phyloP scores from a whole-genome alignment of 2,797 vertebrate species.

The Hylomyscus alleni region DNA sequence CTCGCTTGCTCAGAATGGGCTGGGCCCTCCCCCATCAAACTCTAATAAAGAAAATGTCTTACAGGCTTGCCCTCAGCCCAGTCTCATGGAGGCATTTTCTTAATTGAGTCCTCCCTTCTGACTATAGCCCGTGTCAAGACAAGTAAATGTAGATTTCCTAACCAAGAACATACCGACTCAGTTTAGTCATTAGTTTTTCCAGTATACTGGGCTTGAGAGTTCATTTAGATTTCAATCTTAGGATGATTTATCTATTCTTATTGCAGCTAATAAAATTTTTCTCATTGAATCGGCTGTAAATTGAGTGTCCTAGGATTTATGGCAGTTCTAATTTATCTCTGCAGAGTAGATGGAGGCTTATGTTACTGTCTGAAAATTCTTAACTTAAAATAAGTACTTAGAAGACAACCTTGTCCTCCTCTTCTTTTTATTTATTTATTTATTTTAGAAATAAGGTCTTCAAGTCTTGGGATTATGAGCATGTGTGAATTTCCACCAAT shows the following conservation, averaged over 20 bases:
- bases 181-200: background rate
- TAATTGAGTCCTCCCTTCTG: background rate
- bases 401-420: background rate
- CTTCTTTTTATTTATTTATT: background rate
- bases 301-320: slow-evolving; percentile 13
- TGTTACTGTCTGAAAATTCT: background rate
- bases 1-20: background rate
- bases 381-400: background rate
- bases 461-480: background rate
- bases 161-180: background rate
- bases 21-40: background rate
- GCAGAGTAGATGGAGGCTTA: background rate
- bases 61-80: background rate
- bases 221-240: slow-evolving; percentile 51
- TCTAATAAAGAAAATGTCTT: no score
- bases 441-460: background rate
- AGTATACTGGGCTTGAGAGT: background rate
- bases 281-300: slow-evolving; percentile 1
- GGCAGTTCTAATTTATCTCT: slow-evolving; percentile 6
- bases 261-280: slow-evolving; percentile 7
- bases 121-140: background rate
- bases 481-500: background rate
- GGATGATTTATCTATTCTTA: slow-evolving; percentile 9
- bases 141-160: slow-evolving; percentile 24
- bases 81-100: background rate